These are phyloP conservation scores for Oncorhynchus keta DNA, from an alignment of 2,113 vertebrate species.

Conservation along the genomic window DNA sequence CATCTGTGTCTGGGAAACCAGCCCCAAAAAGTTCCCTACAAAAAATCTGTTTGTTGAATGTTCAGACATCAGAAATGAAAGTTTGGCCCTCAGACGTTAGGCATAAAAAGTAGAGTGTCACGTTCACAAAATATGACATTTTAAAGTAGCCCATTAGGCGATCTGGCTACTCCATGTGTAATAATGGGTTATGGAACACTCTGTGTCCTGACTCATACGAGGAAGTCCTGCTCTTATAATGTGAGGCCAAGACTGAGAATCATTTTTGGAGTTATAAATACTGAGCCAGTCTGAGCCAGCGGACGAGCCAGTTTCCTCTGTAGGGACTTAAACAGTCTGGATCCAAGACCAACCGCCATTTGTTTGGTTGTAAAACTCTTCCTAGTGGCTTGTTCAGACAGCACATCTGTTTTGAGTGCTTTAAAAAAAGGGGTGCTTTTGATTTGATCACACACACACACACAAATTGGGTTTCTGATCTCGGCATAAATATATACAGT, in stretches of 20 bases:
- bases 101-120: not conserved
- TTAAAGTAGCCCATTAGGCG: not conserved
- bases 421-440: not conserved
- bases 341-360: conserved; percentile 15
- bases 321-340: not conserved
- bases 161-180: not conserved
- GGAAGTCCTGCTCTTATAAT: conserved; percentile 8
- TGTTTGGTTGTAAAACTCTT: conserved; percentile 17
- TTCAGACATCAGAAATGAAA: too few species aligned
- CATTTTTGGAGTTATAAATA: conserved; percentile 11
- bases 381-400: conserved; percentile 22
- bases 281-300: not conserved
- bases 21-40: too few species aligned
- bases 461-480: conserved; percentile 16
- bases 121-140: not conserved
- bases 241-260: not conserved
- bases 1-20: too few species aligned
- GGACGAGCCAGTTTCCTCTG: not conserved
- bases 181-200: not conserved
- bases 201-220: not conserved
- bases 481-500: conserved; percentile 22
- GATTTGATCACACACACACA: too few species aligned
- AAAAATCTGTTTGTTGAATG: too few species aligned
- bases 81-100: not conserved
- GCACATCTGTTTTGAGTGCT: conserved; percentile 49